Conservation (phyloP, 2,797 vertebrate genomes). For the Neostethus bicornis region DNA sequence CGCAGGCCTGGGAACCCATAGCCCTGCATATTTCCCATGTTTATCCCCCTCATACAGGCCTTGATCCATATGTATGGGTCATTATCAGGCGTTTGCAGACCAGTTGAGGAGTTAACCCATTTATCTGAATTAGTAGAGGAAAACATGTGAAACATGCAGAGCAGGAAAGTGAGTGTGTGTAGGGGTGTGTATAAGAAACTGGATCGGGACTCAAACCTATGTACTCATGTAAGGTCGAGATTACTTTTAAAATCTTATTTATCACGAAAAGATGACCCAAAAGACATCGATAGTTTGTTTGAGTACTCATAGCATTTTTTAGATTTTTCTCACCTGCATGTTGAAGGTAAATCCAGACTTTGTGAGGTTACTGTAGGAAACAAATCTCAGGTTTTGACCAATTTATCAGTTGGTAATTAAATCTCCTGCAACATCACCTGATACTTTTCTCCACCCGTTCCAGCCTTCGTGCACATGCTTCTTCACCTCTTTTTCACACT, state of each 20-base stretch:
- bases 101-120: conserved; percentile 12
- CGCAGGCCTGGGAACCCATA: conserved; percentile 1
- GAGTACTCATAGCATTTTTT: neutral
- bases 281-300: neutral
- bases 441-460: too few relatives aligned
- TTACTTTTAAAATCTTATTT: neutral
- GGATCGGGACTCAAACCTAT: too few relatives aligned
- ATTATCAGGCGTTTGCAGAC: conserved; percentile 11
- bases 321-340: too few relatives aligned
- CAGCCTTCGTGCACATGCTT: too few relatives aligned
- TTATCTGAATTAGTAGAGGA: conserved; percentile 20
- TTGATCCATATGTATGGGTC: conserved; percentile 12
- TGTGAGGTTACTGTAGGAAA: too few relatives aligned
- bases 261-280: neutral
- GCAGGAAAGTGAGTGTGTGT: neutral
- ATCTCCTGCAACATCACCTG: too few relatives aligned
- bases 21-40: neutral
- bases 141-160: conserved; percentile 20
- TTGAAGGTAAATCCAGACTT: too few relatives aligned
- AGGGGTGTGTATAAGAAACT: neutral
- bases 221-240: conserved; percentile 5
- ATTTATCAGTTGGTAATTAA: too few relatives aligned
- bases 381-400: too few relatives aligned
- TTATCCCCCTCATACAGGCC: neutral
- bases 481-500: too few relatives aligned